Evolutionary conservation across 2,113 vertebrate genomes (phyloP).

Genomic region (Thomomys bottae): DNA sequence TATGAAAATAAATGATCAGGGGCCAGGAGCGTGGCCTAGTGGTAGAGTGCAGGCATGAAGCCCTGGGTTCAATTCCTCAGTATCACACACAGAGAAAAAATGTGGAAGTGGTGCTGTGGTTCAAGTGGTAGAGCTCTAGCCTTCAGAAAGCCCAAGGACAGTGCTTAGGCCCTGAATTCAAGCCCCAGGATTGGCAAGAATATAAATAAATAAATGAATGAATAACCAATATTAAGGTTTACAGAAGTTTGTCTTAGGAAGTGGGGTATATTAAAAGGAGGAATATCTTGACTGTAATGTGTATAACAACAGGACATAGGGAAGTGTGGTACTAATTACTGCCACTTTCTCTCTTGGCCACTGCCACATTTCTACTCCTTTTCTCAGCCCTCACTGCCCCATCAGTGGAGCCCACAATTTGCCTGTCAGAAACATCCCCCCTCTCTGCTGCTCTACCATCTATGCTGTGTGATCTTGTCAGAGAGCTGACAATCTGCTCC

Average conservation of each 20-base stretch:
- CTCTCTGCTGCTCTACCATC: not conserved
- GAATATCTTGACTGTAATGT: not conserved
- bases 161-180: too few relatives aligned
- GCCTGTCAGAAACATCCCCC: not conserved
- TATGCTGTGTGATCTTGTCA: not conserved
- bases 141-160: too few relatives aligned
- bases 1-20: slow-evolving; percentile 42
- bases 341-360: not conserved
- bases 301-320: not conserved
- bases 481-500: slow-evolving; percentile 71
- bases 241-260: slow-evolving; percentile 30
- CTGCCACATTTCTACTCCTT: too few relatives aligned
- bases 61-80: too few relatives aligned
- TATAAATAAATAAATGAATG: too few relatives aligned
- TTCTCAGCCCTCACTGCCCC: not conserved
- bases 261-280: not conserved
- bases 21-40: too few relatives aligned
- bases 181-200: too few relatives aligned
- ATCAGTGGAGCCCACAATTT: not conserved
- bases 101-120: too few relatives aligned
- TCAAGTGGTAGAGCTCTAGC: too few relatives aligned
- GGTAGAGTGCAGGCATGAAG: too few relatives aligned
- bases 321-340: not conserved
- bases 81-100: too few relatives aligned
- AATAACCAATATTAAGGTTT: slow-evolving; percentile 28